phyloP scores from a whole-genome alignment of 2,888 invertebrate species.

The Dinocampus coccinellae region DNA sequence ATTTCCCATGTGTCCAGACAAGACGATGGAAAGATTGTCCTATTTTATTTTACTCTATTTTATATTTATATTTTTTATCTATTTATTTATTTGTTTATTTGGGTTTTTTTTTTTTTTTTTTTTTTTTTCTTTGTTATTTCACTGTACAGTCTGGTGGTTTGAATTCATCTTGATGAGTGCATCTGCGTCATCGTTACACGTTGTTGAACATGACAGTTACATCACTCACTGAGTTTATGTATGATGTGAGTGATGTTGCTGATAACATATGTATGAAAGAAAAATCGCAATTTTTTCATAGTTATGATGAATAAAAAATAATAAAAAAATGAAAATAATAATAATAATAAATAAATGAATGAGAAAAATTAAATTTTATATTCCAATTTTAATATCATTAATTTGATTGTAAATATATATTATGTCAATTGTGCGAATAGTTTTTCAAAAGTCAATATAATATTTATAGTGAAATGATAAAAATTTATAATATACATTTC shows the following conservation, averaged over 20 bases:
- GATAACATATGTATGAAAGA: not conserved
- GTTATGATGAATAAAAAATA: not conserved
- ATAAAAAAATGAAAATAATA: too few species aligned
- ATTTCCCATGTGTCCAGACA: constrained; percentile 27
- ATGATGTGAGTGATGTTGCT: not conserved
- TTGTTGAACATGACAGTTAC: not conserved
- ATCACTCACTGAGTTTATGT: not conserved
- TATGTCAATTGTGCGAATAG: not conserved
- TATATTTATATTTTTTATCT: too few species aligned
- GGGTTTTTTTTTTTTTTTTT: not conserved
- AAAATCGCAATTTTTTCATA: not conserved
- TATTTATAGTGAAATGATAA: not conserved
- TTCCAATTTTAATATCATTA: not conserved
- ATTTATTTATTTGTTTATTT: too few species aligned
- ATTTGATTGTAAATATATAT: not conserved
- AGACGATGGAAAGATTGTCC: not conserved
- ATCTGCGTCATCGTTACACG: constrained; percentile 4
- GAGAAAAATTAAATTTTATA: not conserved
- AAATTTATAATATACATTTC: not conserved
- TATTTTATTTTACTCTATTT: not conserved
- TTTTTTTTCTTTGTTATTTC: too few species aligned
- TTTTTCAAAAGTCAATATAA: not conserved
- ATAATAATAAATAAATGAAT: not conserved
- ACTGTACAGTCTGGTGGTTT: not conserved
- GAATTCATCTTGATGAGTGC: not conserved